Percentiles rank a stretch among this genome's conserved stretches.
Conservation (phyloP, 2,113 vertebrate genomes). For the Petrocephalus microphthalmus region DNA sequence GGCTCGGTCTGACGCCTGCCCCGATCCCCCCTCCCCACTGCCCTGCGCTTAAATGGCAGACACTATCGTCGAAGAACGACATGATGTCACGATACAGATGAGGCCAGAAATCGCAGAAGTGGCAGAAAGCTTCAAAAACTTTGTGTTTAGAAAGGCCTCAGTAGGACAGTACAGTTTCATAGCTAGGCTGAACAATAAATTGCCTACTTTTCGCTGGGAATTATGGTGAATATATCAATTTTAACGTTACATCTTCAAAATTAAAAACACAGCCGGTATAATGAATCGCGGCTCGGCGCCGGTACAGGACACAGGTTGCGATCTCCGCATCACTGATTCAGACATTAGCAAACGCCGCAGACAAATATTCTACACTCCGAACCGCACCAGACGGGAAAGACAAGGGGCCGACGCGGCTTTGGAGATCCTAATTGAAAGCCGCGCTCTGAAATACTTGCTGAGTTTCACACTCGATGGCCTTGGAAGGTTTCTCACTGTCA, state of each 20-base stretch:
- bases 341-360: background rate
- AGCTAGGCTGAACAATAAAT: background rate
- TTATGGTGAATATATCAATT: background rate
- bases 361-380: background rate
- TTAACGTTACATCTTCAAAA: background rate
- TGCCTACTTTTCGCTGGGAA: background rate
- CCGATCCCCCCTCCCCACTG: background rate
- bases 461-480: background rate
- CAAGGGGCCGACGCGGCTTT: background rate
- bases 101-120: background rate
- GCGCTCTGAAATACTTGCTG: background rate
- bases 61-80: background rate
- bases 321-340: background rate
- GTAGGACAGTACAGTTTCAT: background rate
- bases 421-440: background rate
- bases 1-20: background rate
- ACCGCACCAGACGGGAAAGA: background rate
- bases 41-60: background rate
- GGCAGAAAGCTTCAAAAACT: background rate
- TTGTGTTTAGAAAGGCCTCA: background rate
- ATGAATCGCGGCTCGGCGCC: background rate
- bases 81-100: background rate
- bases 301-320: background rate
- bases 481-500: constrained; percentile 2
- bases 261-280: background rate